phyloP scores from a whole-genome alignment of 2,113 vertebrate genomes.

The Pholis gunnellus region DNA sequence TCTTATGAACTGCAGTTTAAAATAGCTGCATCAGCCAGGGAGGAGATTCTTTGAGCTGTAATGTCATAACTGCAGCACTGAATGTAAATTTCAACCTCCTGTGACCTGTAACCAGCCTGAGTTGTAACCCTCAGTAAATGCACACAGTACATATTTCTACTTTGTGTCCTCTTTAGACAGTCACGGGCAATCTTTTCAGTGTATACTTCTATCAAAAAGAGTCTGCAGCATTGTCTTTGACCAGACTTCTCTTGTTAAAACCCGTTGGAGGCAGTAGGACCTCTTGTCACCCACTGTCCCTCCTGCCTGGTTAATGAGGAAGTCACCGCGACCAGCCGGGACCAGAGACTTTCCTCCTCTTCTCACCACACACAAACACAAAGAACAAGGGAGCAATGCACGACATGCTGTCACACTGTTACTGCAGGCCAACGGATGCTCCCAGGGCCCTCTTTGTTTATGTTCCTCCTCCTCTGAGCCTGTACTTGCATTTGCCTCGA shows the following conservation, averaged over 20 bases:
- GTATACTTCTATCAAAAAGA: background rate
- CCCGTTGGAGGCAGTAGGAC: slow-evolving; percentile 39
- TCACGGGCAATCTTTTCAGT: background rate
- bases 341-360: slow-evolving; percentile 16
- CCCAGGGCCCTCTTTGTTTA: slow-evolving; percentile 57
- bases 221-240: background rate
- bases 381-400: slow-evolving; percentile 24
- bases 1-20: slow-evolving; percentile 7
- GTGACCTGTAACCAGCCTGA: slow-evolving; percentile 26
- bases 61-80: slow-evolving; percentile 39
- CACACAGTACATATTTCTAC: background rate
- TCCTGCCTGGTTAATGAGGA: slow-evolving; percentile 57
- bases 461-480: slow-evolving; percentile 32
- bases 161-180: background rate
- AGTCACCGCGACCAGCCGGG: slow-evolving; percentile 24
- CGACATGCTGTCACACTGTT: slow-evolving; percentile 60
- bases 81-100: slow-evolving; percentile 38
- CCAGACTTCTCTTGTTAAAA: slow-evolving; percentile 43
- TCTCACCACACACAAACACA: slow-evolving; percentile 23
- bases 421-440: slow-evolving; percentile 46
- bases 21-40: slow-evolving; percentile 37
- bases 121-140: slow-evolving; percentile 4
- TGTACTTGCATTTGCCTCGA: slow-evolving; percentile 37
- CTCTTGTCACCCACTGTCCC: slow-evolving; percentile 48
- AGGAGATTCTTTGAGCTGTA: slow-evolving; percentile 35